Evolutionary conservation across 2,797 vertebrate species (phyloP).

Genomic region (Alca torda): DNA sequence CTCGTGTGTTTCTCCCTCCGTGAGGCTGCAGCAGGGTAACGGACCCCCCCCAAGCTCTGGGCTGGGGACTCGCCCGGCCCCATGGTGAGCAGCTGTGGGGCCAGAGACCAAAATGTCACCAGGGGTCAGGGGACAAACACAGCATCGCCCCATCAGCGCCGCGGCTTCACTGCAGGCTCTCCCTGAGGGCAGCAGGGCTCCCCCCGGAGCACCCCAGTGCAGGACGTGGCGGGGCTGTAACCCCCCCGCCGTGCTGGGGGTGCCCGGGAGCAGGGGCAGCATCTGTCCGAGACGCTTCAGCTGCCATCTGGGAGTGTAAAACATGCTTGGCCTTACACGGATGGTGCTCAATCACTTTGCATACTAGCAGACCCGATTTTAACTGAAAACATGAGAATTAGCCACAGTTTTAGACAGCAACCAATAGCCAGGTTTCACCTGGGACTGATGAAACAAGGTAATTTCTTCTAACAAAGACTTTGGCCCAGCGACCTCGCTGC

Average conservation of each 20-base stretch:
- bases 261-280: too few relatives aligned
- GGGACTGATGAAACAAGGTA: rapidly evolving
- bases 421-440: neutral
- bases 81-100: rapidly evolving
- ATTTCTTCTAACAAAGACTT: neutral
- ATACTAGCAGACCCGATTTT: rapidly evolving
- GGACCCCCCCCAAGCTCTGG: rapidly evolving
- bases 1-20: rapidly evolving
- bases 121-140: rapidly evolving
- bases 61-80: too few relatives aligned
- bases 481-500: rapidly evolving
- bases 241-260: rapidly evolving
- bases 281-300: rapidly evolving
- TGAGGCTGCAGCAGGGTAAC: neutral
- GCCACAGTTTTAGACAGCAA: neutral
- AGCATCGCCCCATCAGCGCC: rapidly evolving
- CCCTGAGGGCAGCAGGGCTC: neutral
- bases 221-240: rapidly evolving
- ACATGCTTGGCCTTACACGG: rapidly evolving
- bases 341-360: neutral
- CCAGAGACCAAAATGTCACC: neutral
- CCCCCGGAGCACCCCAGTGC: rapidly evolving
- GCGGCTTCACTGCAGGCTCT: rapidly evolving
- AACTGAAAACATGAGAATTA: neutral
- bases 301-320: rapidly evolving